These are phyloP conservation scores for Acrobasis consociella DNA, from an alignment of 2,888 invertebrate species.

Conservation along the genomic window DNA sequence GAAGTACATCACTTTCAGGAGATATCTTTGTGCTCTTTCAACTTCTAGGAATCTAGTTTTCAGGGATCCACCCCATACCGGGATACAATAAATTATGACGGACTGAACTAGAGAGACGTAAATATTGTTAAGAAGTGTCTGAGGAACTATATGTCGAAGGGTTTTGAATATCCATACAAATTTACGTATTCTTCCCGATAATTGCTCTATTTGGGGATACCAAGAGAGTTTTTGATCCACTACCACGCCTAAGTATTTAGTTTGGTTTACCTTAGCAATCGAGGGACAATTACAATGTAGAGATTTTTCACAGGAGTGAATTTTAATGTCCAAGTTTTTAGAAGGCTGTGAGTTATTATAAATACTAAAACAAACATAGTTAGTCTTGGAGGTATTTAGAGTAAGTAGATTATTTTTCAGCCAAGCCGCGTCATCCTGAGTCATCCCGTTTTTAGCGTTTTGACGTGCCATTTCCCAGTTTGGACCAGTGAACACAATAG, in stretches of 20 bases:
- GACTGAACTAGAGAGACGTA: too few relatives aligned
- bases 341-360: neutral
- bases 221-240: neutral
- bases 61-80: too few relatives aligned
- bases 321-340: neutral
- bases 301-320: neutral
- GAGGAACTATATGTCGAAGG: too few relatives aligned
- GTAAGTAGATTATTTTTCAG: neutral
- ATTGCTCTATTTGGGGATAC: too few relatives aligned
- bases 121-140: too few relatives aligned
- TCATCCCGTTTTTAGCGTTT: neutral
- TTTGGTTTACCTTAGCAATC: neutral
- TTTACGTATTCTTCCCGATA: too few relatives aligned
- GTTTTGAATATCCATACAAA: too few relatives aligned
- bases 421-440: neutral
- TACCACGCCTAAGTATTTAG: neutral
- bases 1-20: too few relatives aligned
- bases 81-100: too few relatives aligned
- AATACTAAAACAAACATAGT: neutral
- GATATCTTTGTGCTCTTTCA: too few relatives aligned
- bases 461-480: too few relatives aligned
- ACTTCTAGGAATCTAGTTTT: too few relatives aligned
- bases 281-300: neutral
- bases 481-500: constrained; percentile 2
- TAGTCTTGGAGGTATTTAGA: neutral